These are phyloP conservation scores for Petaurus breviceps DNA, from an alignment of 2,113 vertebrate genomes.

Conservation along the genomic window DNA sequence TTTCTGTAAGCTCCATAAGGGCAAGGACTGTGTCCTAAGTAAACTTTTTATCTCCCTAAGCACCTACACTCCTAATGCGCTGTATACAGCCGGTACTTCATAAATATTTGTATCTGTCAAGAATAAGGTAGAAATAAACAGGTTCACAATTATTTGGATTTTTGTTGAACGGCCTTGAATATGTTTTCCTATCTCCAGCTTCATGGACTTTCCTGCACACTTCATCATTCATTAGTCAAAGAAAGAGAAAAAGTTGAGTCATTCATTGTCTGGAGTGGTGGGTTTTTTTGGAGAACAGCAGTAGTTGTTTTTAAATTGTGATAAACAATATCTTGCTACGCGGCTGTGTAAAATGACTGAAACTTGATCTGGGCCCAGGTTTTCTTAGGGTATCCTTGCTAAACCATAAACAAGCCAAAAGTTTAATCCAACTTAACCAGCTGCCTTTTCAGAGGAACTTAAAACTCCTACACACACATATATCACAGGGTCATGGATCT, in stretches of 20 bases:
- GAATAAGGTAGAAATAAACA: constrained; percentile 56
- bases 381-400: background rate
- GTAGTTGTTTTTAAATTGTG: background rate
- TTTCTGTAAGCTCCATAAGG: background rate
- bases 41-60: background rate
- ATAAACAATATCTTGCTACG: background rate
- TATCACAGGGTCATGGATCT: background rate
- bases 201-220: constrained; percentile 16
- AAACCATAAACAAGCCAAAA: background rate
- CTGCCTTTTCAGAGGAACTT: background rate
- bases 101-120: background rate
- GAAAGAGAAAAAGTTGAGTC: background rate
- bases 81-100: background rate
- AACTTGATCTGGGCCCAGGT: background rate
- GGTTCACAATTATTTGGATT: constrained; percentile 61
- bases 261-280: background rate
- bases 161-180: background rate
- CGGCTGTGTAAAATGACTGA: background rate
- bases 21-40: background rate
- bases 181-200: constrained; percentile 39
- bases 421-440: background rate
- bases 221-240: background rate
- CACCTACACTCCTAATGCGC: background rate
- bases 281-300: background rate
- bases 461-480: background rate